phyloP scores from a whole-genome alignment of 2,113 vertebrate species.

The Taxidea taxus region DNA sequence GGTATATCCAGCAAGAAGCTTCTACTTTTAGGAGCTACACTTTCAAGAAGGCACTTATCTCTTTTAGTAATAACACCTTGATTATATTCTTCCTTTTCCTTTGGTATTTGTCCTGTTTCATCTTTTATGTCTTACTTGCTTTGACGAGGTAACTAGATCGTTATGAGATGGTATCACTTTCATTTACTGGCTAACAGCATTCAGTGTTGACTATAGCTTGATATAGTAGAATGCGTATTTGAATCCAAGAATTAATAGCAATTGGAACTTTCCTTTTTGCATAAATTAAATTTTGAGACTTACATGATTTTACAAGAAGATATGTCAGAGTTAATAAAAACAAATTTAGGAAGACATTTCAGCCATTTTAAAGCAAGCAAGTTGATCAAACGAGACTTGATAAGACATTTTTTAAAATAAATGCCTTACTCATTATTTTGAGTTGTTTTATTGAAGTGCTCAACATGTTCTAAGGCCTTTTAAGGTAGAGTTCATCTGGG shows the following conservation, averaged over 20 bases:
- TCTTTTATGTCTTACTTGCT: slow-evolving; percentile 66
- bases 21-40: background rate
- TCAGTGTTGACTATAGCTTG: slow-evolving; percentile 46
- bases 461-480: background rate
- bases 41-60: slow-evolving; percentile 19
- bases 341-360: background rate
- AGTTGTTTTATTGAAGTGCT: background rate
- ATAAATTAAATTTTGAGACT: slow-evolving; percentile 15
- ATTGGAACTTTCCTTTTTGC: background rate
- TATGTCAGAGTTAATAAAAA: slow-evolving; percentile 36
- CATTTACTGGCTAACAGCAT: slow-evolving; percentile 29
- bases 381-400: slow-evolving; percentile 32
- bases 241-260: slow-evolving; percentile 17
- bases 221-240: slow-evolving; percentile 8
- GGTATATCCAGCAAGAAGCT: background rate
- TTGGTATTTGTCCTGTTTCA: slow-evolving; percentile 50
- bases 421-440: background rate
- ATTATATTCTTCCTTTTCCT: slow-evolving; percentile 31
- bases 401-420: background rate
- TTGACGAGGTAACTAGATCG: slow-evolving; percentile 64
- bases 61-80: slow-evolving; percentile 16
- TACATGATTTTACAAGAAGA: slow-evolving; percentile 17
- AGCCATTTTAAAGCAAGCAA: slow-evolving; percentile 10
- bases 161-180: slow-evolving; percentile 56
- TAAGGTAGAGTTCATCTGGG: background rate